A percentile compares a stretch with the other conserved stretches of the same genome.
phyloP scores from a whole-genome alignment of 2,113 vertebrate genomes.

The Candoia aspera region DNA sequence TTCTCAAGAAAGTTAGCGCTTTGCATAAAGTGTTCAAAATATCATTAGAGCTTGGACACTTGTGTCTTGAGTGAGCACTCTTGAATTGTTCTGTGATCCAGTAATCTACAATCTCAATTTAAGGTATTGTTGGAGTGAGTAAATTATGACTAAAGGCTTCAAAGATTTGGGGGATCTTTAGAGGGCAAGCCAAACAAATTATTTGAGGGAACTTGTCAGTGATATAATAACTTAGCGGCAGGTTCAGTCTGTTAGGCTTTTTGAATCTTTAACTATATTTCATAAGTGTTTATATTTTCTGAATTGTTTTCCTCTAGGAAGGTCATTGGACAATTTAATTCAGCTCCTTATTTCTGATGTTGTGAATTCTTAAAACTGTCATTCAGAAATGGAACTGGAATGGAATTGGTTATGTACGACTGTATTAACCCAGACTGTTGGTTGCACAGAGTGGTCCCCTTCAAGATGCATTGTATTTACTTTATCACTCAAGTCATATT shows the following conservation, averaged over 20 bases:
- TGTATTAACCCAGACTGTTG: background rate
- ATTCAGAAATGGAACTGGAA: background rate
- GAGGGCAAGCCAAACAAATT: constrained; percentile 18
- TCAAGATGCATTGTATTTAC: background rate
- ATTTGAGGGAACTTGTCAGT: constrained; percentile 35
- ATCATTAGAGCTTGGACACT: background rate
- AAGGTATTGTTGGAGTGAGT: constrained; percentile 13
- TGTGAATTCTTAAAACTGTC: rapidly evolving
- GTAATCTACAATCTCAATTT: background rate
- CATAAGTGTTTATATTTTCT: background rate
- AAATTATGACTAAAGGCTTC: constrained; percentile 36
- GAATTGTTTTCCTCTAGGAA: background rate
- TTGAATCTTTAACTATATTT: constrained; percentile 28
- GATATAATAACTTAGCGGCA: constrained; percentile 11
- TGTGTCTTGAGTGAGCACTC: background rate
- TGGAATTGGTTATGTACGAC: background rate
- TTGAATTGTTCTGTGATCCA: background rate
- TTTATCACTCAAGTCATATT: background rate
- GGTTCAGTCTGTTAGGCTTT: rapidly evolving
- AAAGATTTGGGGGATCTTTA: constrained; percentile 30
- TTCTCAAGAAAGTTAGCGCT: background rate
- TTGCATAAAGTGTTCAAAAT: background rate
- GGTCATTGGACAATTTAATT: background rate
- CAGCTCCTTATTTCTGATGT: background rate
- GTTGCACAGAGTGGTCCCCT: background rate